Evolutionary conservation across 2,888 invertebrate species (phyloP).

Genomic region (Cephus rjabovi): DNA sequence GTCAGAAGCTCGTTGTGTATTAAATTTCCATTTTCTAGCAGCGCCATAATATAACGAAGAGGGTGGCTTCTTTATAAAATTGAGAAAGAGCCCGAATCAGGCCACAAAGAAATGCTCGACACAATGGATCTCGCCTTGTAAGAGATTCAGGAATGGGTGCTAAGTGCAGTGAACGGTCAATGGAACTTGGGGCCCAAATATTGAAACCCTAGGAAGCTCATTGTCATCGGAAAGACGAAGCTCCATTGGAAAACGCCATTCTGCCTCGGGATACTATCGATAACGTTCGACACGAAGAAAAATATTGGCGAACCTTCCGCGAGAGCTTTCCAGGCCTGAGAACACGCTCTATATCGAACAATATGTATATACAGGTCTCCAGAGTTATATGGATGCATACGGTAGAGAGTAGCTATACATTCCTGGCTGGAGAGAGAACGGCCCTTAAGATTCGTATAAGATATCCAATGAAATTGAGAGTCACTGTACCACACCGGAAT

Average conservation of each 20-base stretch:
- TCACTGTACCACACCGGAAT: slow-evolving; percentile 20
- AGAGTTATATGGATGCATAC: background rate
- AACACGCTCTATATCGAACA: background rate
- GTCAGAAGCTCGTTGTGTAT: slow-evolving; percentile 31
- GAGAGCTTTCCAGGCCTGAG: background rate
- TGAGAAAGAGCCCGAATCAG: slow-evolving; percentile 21
- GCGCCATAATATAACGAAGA: slow-evolving; percentile 26
- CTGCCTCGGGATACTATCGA: background rate
- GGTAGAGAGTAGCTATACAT: background rate
- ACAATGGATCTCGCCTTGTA: slow-evolving; percentile 35
- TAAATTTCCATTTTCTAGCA: slow-evolving; percentile 54
- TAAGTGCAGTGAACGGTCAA: slow-evolving; percentile 16
- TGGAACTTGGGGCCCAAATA: background rate
- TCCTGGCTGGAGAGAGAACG: background rate
- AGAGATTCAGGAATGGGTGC: slow-evolving; percentile 29
- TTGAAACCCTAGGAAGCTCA: background rate
- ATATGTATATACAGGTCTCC: background rate
- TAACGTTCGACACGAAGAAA: slow-evolving; percentile 3
- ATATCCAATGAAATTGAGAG: slow-evolving; percentile 12
- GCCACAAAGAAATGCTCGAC: slow-evolving; percentile 27
- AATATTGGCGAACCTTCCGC: background rate
- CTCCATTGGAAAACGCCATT: background rate
- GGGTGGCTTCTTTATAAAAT: slow-evolving; percentile 16
- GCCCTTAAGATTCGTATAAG: background rate
- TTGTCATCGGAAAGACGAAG: slow-evolving; percentile 1